A percentile compares a stretch with the other conserved stretches of the same genome.
These are phyloP conservation scores for Spodoptera littoralis DNA, from an alignment of 2,888 invertebrate genomes.

Conservation along the genomic window DNA sequence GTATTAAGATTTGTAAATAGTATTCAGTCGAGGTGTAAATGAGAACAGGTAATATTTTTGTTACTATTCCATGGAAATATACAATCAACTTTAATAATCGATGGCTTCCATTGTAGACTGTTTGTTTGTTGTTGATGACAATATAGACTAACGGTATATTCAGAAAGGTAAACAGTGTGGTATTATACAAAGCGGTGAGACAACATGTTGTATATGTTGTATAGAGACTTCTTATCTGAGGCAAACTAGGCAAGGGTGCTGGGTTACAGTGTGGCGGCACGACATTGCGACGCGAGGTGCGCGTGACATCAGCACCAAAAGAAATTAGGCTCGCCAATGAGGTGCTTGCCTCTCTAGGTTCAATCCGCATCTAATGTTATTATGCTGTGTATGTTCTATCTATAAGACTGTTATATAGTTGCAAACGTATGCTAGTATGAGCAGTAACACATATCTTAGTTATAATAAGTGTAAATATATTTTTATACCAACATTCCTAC, in stretches of 20 bases:
- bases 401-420: slow-evolving; percentile 34
- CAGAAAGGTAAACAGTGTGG: too few relatives aligned
- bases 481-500: slow-evolving; percentile 53
- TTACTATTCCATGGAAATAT: not conserved
- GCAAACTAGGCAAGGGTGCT: too few relatives aligned
- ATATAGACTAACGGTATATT: too few relatives aligned
- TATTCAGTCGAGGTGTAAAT: slow-evolving; percentile 2
- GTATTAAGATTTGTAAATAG: slow-evolving; percentile 13
- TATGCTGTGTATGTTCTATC: slow-evolving; percentile 4
- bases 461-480: slow-evolving; percentile 44
- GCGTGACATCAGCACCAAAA: too few relatives aligned
- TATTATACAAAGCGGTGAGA: not conserved
- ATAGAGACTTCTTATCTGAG: too few relatives aligned
- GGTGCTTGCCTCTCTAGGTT: too few relatives aligned
- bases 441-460: slow-evolving; percentile 40
- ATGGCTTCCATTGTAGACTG: not conserved
- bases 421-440: slow-evolving; percentile 13
- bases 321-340: too few relatives aligned
- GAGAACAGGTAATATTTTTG: not conserved
- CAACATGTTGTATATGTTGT: too few relatives aligned
- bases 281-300: too few relatives aligned
- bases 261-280: too few relatives aligned
- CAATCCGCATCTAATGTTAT: too few relatives aligned
- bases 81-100: not conserved
- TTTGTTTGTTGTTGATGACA: not conserved